Base-by-base conservation (phyloP, 2,113 vertebrate species). In the Phycodurus eques region DNA sequence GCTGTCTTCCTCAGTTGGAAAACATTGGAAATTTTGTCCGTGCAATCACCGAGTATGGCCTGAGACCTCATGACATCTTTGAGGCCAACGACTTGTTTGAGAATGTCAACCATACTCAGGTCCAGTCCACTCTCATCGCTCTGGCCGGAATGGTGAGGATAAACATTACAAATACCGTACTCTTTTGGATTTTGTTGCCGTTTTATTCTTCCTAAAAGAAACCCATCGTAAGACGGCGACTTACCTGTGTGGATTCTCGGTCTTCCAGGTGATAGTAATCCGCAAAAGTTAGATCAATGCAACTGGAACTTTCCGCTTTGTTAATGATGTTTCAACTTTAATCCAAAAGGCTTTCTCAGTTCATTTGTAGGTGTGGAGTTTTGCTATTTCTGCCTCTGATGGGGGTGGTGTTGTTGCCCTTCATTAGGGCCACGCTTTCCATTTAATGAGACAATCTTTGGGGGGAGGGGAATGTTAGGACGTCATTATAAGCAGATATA, bases 61-160 rank as follows among this genome's bases (percentile, higher is more conserved):
- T 98, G 89, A 96, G 85, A 88, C 93, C 92, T 20, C 93, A 96
- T 0, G 96, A 98, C 89, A 91, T 95, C 86, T 98, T 98, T 2
- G 96, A 98, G 81, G 96, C 96, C 88, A 98, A 98, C 0, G 96
- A 98, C 79, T 92, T 98, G 76, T 98, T 97, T 68, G 96, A 98
- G 90, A 98, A 96, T 49, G 91, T 91, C 83, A 98, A 96, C 92
- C 89, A 97, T 86, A 98, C 96, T 7, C 96, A 98, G 85, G 96
- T 98, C 62, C 96, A 98, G 88, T 91, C 91, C 69, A 95, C 96
- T 0, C 94, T 98, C 71, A 93, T 98, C 64, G 85, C 95, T 19
- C 91, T 98, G 71, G 95, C 95, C 74, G 95, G 96, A 85, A 91
- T 96, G 94, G 96, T 97, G 84, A 94, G 94, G 11, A 10, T 57